Base-by-base conservation (phyloP, 2,888 invertebrate species). In the Drosophila stalkeri region DNA sequence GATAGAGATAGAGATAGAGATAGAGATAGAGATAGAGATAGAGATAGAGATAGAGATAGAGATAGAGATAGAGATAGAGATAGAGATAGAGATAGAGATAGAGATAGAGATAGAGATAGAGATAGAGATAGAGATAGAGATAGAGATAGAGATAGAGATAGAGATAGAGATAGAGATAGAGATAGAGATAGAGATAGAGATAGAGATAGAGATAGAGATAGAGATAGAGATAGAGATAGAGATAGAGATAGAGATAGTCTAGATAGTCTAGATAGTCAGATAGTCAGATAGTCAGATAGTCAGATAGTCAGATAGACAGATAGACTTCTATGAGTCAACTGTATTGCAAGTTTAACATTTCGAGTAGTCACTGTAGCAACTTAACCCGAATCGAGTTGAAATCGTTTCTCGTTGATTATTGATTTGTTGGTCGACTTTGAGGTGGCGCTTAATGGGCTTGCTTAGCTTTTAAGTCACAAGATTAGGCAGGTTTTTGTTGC, bases 401-500 rank as follows among this genome's bases (percentile, higher is more conserved):
- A 37, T 20, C 18, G 49, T 20, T 52, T 51, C 31, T 12, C 37
- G 23, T 47, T 27, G 46, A 27, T 61, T 61, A 61, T 61, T 61
- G 60, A 39, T 33, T 54, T 16, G 35, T 18, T 43, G 11, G 23
- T 33, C 7, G 33, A 33, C 20, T 59, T 59, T 27, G 59, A 23
- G 57, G 57, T 35, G 57, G 44, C 20, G 43, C 23, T 14, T 18
- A 37, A 52, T 31, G 23, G 31, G 39, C 23, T 27, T 39, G 60
- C 39, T 52, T 35, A 31, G 44, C 44, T 54, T 69, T 41, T 35
- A 68, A 55, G 54, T 41, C 69, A 55, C 31, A 46, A 55, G 69
- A 55, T 55, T 67, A 41, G 69, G 39, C 33, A 68, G 39, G 39
- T 46, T 39, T 52, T 67, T 37, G 16, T 37, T 27, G 52, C 52